Conservation (phyloP, 92 coral and sea anemone species). For the Blastomussa wellsi region DNA sequence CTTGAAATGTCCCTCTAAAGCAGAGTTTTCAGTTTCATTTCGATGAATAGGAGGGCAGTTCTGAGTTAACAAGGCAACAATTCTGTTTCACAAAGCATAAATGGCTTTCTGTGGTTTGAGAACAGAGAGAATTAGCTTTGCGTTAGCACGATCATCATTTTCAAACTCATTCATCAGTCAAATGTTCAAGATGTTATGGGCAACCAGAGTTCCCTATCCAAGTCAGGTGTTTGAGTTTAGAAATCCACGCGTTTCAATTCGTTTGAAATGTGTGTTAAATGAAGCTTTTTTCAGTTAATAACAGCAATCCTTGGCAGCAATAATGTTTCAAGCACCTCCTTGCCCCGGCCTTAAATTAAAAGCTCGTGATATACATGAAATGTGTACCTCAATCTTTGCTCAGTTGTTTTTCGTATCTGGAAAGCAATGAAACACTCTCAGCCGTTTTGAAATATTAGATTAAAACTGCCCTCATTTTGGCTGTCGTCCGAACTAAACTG, state of each 20-base stretch:
- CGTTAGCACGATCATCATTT: neutral
- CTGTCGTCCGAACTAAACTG: neutral
- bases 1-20: neutral
- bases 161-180: neutral
- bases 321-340: too few species aligned
- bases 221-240: neutral
- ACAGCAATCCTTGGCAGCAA: too few species aligned
- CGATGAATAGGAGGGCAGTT: too few species aligned
- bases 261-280: neutral
- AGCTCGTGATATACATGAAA: too few species aligned
- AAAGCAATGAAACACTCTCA: too few species aligned
- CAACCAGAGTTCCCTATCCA: neutral
- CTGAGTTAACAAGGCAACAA: too few species aligned
- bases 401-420: too few species aligned
- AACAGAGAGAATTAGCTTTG: neutral
- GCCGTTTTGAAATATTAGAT: too few species aligned
- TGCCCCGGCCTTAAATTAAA: too few species aligned
- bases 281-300: too few species aligned
- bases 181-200: neutral
- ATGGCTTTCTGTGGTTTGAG: neutral
- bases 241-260: neutral
- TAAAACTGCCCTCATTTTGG: neutral
- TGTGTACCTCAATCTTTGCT: too few species aligned
- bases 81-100: neutral
- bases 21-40: too few species aligned